Evolutionary conservation across 2,113 vertebrate genomes (phyloP).

Genomic region (Lampris megalopsis): DNA sequence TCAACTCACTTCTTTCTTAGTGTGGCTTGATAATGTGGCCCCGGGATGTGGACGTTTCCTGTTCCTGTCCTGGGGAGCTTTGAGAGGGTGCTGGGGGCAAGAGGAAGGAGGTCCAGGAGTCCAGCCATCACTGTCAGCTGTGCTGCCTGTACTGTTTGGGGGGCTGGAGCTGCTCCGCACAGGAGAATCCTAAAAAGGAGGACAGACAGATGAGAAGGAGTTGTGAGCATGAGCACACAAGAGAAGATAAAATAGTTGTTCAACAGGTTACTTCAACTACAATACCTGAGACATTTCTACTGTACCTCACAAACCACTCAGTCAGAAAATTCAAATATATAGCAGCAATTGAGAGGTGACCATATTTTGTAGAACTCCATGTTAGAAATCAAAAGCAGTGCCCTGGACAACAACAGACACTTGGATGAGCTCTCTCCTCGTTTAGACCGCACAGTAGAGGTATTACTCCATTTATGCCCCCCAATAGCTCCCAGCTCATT

Average conservation of each 20-base stretch:
- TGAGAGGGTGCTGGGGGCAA: slow-evolving; percentile 73
- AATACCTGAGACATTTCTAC: not conserved
- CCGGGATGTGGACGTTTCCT: slow-evolving; percentile 73
- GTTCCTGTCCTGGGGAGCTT: slow-evolving; percentile 81
- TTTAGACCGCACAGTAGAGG: not conserved
- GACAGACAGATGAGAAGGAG: not conserved
- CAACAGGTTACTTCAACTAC: not conserved
- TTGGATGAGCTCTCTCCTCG: not conserved
- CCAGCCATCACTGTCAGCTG: slow-evolving; percentile 94
- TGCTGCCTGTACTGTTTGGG: slow-evolving; percentile 95
- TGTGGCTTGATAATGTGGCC: slow-evolving; percentile 50
- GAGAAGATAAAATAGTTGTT: not conserved
- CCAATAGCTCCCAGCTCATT: not conserved
- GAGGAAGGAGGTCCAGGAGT: slow-evolving; percentile 80
- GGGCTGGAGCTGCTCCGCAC: slow-evolving; percentile 93
- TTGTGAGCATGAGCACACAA: slow-evolving; percentile 8
- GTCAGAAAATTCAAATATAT: not conserved
- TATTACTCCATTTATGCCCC: not conserved
- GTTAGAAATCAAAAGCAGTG: not conserved
- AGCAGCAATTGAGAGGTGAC: not conserved
- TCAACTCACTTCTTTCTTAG: slow-evolving; percentile 67
- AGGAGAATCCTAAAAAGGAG: slow-evolving; percentile 83
- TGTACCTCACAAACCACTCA: not conserved
- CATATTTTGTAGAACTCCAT: not conserved
- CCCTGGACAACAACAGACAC: not conserved